Evolutionary conservation across 2,888 invertebrate species (phyloP), one percentile per base, ranked within the genome.

Genomic region (Lycia hirtaria): DNA sequence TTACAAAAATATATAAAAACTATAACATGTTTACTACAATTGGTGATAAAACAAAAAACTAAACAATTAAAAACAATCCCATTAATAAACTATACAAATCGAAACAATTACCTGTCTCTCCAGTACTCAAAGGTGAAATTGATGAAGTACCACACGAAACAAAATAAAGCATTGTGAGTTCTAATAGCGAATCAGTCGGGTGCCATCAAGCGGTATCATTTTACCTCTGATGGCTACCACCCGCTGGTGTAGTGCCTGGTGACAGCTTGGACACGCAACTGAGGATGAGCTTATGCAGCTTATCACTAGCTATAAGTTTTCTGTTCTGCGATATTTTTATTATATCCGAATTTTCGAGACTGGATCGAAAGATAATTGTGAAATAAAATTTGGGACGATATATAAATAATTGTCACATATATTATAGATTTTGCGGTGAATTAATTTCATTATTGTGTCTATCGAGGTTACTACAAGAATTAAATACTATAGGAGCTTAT

Each of bases 191-290:
- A 71, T 53, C 61, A 55, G 60, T 67, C 68, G 73, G 76, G 71
- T 75, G 75, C 68, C 69, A 68, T 72, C 69, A 69, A 71, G 69
- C 65, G 70, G 70, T 65, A 44, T 62, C 69, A 67, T 67, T 69
- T 72, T 40, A 20, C 44, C 20, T 32, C 32, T 33, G 72, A 65
- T 67, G 68, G 67, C 68, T 62, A 68, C 78, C 80, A 50, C 80
- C 80, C 72, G 80, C 79, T 70, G 80, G 57, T 63, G 56, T 55
- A 48, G 60, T 68, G 50, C 68, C 66, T 75, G 78, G 78, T 79
- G 80, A 79, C 80, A 79, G 78, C 53, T 4, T 45, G 32, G 45
- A 20, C 68, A 62, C 58, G 70, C 70, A 66, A 59, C 47, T 26
- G 14, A 10, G 33, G 43, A 44, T 50, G 19, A 9, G 45, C 33